Percentiles rank a stretch among this genome's conserved stretches.
Conservation (phyloP, 2,797 vertebrate species). For the Danionella dracula region DNA sequence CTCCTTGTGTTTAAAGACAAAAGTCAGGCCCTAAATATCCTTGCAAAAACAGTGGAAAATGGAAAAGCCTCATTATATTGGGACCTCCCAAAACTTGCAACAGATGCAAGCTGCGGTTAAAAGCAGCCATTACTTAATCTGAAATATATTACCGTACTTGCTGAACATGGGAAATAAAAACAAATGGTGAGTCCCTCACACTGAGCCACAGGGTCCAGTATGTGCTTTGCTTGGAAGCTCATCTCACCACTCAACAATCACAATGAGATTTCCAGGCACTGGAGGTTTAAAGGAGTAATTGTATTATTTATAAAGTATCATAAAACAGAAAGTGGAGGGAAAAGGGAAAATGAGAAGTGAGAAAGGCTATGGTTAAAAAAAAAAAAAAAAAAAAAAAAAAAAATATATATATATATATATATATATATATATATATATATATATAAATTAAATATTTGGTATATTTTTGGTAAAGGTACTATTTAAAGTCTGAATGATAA, state of each 20-base stretch:
- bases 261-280: slow-evolving; percentile 46
- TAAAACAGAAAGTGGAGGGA: slow-evolving; percentile 10
- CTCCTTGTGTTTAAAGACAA: background rate
- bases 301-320: slow-evolving; percentile 45
- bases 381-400: background rate
- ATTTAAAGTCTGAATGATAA: too few species aligned
- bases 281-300: slow-evolving; percentile 49
- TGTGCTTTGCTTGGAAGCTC: slow-evolving; percentile 61
- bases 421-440: too few species aligned
- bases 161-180: slow-evolving; percentile 78
- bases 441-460: too few species aligned
- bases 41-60: slow-evolving; percentile 61
- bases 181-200: slow-evolving; percentile 62
- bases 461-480: too few species aligned
- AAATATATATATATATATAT: background rate
- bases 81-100: slow-evolving; percentile 58
- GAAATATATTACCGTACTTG: slow-evolving; percentile 68
- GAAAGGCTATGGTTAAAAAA: too few species aligned
- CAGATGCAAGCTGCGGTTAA: slow-evolving; percentile 36
- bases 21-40: slow-evolving; percentile 6
- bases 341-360: slow-evolving; percentile 3
- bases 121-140: slow-evolving; percentile 56
- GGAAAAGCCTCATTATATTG: slow-evolving; percentile 44
- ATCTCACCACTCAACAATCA: slow-evolving; percentile 52
- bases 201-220: slow-evolving; percentile 47